These are phyloP conservation scores for Tetramorium alpestre DNA, from an alignment of 1,140 invertebrate species.

Conservation along the genomic window DNA sequence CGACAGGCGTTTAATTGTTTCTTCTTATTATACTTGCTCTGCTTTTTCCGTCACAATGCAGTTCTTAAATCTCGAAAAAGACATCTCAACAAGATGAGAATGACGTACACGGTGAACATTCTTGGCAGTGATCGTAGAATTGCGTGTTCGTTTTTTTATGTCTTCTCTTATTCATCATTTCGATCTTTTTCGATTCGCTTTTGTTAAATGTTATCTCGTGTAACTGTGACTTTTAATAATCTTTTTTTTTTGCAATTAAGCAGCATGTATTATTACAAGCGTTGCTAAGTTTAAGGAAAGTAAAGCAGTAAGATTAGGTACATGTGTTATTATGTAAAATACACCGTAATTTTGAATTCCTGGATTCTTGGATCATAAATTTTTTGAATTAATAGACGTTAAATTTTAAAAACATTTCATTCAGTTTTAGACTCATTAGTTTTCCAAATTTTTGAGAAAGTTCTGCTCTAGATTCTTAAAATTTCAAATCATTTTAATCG, in stretches of 20 bases:
- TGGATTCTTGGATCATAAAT: constrained; percentile 30
- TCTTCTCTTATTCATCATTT: constrained; percentile 56
- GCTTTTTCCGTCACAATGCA: constrained; percentile 36
- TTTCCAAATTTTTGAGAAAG: background rate
- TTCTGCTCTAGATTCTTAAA: background rate
- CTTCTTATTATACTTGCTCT: constrained; percentile 50
- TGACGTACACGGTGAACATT: constrained; percentile 80
- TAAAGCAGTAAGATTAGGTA: constrained; percentile 39
- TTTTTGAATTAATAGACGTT: background rate
- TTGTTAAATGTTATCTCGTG: constrained; percentile 8
- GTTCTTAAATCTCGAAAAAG: constrained; percentile 61
- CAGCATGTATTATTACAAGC: constrained; percentile 35
- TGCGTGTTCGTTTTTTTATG: constrained; percentile 70
- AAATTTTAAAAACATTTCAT: constrained; percentile 4
- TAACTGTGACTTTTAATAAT: constrained; percentile 12
- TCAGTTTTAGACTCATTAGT: background rate
- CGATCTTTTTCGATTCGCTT: constrained; percentile 10
- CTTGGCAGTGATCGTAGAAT: constrained; percentile 85
- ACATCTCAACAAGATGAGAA: constrained; percentile 77
- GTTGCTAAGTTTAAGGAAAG: constrained; percentile 22
- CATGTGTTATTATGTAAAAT: constrained; percentile 39
- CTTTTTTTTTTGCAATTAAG: constrained; percentile 14
- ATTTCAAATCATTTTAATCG: background rate
- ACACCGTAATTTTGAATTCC: constrained; percentile 7
- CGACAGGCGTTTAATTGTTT: constrained; percentile 59